Base-by-base conservation (phyloP, 2,797 vertebrate genomes). In the Trichosurus vulpecula region DNA sequence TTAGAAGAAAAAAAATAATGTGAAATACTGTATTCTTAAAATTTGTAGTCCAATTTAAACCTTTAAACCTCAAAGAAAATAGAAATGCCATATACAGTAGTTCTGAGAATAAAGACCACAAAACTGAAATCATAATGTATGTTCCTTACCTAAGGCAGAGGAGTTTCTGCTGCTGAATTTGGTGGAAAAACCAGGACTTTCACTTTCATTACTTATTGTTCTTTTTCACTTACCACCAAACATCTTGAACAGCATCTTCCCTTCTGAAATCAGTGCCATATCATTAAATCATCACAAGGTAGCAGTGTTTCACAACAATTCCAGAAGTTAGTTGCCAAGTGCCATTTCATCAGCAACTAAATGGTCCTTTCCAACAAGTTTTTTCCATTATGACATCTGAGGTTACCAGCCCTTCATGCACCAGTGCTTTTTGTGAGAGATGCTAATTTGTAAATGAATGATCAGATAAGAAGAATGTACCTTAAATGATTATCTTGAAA, bases 291-390 rank as follows among this genome's bases (percentile, higher is more conserved):
- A 47, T 87, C 92, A 91, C 53, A 52, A 74, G 89, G n/a, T 74
- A 58, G 29, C 61, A 95, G 55, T 93, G 66, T 95, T 96, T 66
- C 57, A 91, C 53, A 74, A 52, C 19, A 54, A 41, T 95, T 54
- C 51, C 22, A 27, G 52, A 93, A 93, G 90, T 27, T 12, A 89
- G 56, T 66, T 51, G 2, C 56, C 93, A 19, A 53, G 55, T 35
- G 0, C 13, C 56, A n/a, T 53, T 51, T 94, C 66, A 41, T 52
- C 91, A 89, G 35, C 87, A 91, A 93, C 87, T 29, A 14, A 66
- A 10, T 30, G 10, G 41, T 27, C 74, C 22, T 81, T 29, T 92
- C 90, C 54, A 66, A 41, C 41, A 31, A 52, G 47, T 47, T 14
- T 25, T 61, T 91, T 95, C 61, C 16, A 10, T 12, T 25, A 52